Conservation (phyloP, 2,888 invertebrate species). For the Nomada lathburiana region DNA sequence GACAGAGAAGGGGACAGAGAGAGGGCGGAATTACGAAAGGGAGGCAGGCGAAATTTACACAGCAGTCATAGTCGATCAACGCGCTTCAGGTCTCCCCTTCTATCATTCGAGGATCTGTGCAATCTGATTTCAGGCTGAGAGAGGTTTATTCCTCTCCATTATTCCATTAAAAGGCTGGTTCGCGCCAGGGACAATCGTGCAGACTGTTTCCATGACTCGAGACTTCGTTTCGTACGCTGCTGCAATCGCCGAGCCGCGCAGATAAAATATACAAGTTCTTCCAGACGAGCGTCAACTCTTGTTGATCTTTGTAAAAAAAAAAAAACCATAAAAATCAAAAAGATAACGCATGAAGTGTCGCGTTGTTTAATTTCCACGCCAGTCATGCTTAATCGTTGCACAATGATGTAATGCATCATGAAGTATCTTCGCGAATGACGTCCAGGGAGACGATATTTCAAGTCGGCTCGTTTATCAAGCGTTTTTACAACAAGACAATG, state of each 20-base stretch:
- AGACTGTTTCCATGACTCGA: not conserved
- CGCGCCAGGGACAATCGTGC: not conserved
- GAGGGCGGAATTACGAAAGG: no score
- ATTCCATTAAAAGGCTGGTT: slow-evolving; percentile 37
- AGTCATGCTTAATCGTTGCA: slow-evolving; percentile 32
- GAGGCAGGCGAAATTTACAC: slow-evolving; percentile 28
- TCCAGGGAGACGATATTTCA: slow-evolving; percentile 38
- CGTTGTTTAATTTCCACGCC: slow-evolving; percentile 21
- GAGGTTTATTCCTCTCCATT: slow-evolving; percentile 44
- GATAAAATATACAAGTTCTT: no score
- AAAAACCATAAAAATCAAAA: no score
- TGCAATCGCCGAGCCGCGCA: not conserved
- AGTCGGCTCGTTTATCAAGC: slow-evolving; percentile 52
- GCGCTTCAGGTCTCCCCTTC: slow-evolving; percentile 15
- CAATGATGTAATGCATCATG: slow-evolving; percentile 34
- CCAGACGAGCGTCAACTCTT: not conserved
- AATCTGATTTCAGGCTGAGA: slow-evolving; percentile 36
- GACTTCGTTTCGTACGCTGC: not conserved
- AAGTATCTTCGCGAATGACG: slow-evolving; percentile 4
- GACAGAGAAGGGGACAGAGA: not conserved
- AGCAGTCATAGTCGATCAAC: slow-evolving; percentile 45
- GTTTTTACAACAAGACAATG: slow-evolving; percentile 33
- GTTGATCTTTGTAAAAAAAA: no score
- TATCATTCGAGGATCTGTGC: slow-evolving; percentile 38
- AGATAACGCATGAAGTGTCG: not conserved